phyloP scores from a whole-genome alignment of 2,113 vertebrate species.

The Leucoraja erinaceus region DNA sequence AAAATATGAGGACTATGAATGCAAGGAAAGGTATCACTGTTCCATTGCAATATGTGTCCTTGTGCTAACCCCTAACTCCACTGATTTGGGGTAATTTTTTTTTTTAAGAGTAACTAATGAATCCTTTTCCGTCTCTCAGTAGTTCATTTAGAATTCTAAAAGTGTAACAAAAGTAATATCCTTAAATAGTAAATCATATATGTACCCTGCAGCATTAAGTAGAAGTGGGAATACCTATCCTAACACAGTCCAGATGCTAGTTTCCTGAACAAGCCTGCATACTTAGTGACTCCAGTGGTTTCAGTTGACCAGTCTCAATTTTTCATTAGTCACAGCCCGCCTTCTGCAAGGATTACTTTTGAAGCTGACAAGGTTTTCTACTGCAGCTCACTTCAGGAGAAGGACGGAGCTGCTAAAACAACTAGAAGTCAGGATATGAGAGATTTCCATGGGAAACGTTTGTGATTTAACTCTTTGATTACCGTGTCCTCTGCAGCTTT shows the following conservation, averaged over 20 bases:
- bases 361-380: background rate
- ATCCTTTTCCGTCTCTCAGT: constrained; percentile 28
- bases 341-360: background rate
- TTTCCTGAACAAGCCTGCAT: constrained; percentile 25
- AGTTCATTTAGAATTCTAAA: constrained; percentile 33
- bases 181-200: constrained; percentile 37
- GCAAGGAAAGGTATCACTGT: background rate
- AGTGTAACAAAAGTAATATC: constrained; percentile 35
- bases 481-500: background rate
- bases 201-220: constrained; percentile 28
- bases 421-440: background rate
- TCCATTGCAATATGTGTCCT: background rate
- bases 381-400: background rate
- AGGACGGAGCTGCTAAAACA: background rate
- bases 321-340: constrained; percentile 35
- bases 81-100: background rate
- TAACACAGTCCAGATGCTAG: constrained; percentile 31
- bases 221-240: constrained; percentile 30
- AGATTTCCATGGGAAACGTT: background rate
- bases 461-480: constrained; percentile 10
- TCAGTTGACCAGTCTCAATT: constrained; percentile 33
- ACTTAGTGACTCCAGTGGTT: constrained; percentile 24
- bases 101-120: constrained; percentile 33
- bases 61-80: background rate
- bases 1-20: background rate